These are phyloP conservation scores for Salticus scenicus DNA, from an alignment of 2,888 invertebrate species.

Conservation along the genomic window DNA sequence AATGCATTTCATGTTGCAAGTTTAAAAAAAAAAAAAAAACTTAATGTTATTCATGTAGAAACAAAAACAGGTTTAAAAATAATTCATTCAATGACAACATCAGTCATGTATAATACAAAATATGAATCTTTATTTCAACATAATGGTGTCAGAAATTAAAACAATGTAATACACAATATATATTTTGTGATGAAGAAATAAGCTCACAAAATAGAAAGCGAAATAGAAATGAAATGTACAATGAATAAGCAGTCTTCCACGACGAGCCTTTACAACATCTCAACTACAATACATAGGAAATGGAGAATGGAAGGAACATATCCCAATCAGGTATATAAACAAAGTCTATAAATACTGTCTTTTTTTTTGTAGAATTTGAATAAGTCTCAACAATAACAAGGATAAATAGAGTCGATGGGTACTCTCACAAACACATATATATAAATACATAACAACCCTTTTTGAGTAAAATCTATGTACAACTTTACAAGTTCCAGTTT, in stretches of 20 bases:
- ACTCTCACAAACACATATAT: background rate
- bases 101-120: background rate
- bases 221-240: background rate
- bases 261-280: background rate
- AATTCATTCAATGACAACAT: too few species aligned
- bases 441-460: background rate
- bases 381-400: conserved; percentile 33
- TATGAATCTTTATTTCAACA: background rate
- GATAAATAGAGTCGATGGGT: conserved; percentile 33
- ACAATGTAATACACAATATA: background rate
- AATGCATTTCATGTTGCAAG: too few species aligned
- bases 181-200: too few species aligned
- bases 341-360: conserved; percentile 55
- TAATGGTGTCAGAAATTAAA: background rate
- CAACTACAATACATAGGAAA: too few species aligned
- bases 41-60: too few species aligned
- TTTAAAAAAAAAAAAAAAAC: too few species aligned
- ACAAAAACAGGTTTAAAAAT: too few species aligned
- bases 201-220: too few species aligned
- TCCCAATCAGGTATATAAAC: conserved; percentile 53
- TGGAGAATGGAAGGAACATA: conserved; percentile 49
- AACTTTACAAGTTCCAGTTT: too few species aligned
- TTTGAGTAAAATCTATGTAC: background rate
- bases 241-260: conserved; percentile 24
- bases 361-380: conserved; percentile 24